Percentiles rank a stretch among this genome's conserved stretches.
Conservation (phyloP, 2,797 vertebrate genomes). For the Microctenopoma steveboyesi region DNA sequence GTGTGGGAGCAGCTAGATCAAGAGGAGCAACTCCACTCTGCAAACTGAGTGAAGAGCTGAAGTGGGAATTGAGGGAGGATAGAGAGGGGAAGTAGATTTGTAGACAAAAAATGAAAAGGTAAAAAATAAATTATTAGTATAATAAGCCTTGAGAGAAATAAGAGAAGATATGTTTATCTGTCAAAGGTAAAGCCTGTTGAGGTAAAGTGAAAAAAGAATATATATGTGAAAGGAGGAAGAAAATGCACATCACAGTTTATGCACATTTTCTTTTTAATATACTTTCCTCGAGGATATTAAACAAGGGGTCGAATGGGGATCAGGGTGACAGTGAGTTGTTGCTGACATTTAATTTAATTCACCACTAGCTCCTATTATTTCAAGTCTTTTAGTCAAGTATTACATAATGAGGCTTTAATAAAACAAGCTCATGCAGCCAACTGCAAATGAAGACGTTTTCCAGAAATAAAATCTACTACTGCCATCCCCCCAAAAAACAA, state of each 20-base stretch:
- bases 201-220: conserved; percentile 33
- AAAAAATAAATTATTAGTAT: not conserved
- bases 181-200: conserved; percentile 18
- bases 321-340: conserved; percentile 23
- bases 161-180: conserved; percentile 18
- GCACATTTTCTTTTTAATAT: conserved; percentile 3
- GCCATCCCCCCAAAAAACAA: conserved; percentile 16
- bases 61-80: conserved; percentile 29
- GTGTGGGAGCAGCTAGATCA: conserved; percentile 47
- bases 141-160: conserved; percentile 11
- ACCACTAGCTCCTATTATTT: conserved; percentile 59
- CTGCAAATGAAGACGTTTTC: conserved; percentile 27
- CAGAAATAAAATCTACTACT: not conserved
- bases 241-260: not conserved
- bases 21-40: conserved; percentile 46
- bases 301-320: conserved; percentile 12
- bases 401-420: conserved; percentile 57
- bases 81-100: conserved; percentile 23
- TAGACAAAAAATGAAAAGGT: conserved; percentile 10
- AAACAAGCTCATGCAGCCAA: conserved; percentile 37
- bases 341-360: conserved; percentile 56
- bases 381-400: conserved; percentile 31
- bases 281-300: conserved; percentile 26
- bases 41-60: conserved; percentile 24
- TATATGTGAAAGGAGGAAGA: conserved; percentile 25